phyloP scores from a whole-genome alignment of 2,888 invertebrate species.

The Bedellia somnulentella region DNA sequence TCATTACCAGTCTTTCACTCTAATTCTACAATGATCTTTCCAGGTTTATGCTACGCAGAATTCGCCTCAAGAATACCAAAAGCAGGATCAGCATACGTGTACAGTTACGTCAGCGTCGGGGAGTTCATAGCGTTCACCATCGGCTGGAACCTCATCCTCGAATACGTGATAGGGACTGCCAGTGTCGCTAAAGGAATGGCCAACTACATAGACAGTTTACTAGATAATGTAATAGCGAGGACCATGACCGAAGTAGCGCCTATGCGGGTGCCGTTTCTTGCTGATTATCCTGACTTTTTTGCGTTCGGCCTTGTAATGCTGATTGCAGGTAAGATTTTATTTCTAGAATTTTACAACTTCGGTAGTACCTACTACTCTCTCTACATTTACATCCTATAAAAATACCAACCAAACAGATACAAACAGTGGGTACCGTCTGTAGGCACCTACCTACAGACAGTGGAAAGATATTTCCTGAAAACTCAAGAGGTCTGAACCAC shows the following conservation, averaged over 20 bases:
- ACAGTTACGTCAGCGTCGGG: conserved; percentile 89
- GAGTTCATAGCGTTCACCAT: conserved; percentile 90
- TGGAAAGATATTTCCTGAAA: too few relatives aligned
- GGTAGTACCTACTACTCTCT: too few relatives aligned
- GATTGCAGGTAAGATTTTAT: conserved; percentile 63
- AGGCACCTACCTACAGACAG: too few relatives aligned
- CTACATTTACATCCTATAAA: too few relatives aligned
- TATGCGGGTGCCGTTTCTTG: conserved; percentile 66
- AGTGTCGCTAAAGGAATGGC: conserved; percentile 78
- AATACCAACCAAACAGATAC: too few relatives aligned
- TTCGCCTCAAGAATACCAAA: conserved; percentile 86
- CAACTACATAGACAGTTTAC: conserved; percentile 73
- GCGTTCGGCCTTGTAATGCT: conserved; percentile 70
- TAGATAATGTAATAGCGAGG: conserved; percentile 67
- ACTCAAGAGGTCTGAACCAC: too few relatives aligned
- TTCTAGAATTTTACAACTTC: too few relatives aligned
- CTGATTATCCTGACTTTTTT: conserved; percentile 76
- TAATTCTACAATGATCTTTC: too few relatives aligned
- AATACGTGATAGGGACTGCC: conserved; percentile 83
- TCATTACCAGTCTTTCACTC: background rate
- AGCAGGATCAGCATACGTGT: conserved; percentile 90
- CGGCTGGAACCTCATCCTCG: conserved; percentile 92
- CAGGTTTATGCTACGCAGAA: conserved; percentile 88
- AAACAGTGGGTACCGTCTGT: too few relatives aligned
- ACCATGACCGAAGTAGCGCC: conserved; percentile 67